Evolutionary conservation across 2,113 vertebrate species (phyloP).

Genomic region (Paralichthys olivaceus): DNA sequence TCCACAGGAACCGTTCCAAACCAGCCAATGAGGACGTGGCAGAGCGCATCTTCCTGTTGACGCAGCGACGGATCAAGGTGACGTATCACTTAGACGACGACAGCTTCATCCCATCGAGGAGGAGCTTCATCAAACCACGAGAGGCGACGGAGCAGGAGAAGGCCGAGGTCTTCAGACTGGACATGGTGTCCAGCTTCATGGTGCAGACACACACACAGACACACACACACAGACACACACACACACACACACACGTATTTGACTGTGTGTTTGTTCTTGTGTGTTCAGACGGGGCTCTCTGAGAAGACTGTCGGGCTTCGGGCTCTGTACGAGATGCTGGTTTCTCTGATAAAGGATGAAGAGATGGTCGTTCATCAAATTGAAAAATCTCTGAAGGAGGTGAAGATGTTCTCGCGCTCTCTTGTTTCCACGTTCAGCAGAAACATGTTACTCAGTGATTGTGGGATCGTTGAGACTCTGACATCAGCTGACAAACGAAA

Average conservation of each 20-base stretch:
- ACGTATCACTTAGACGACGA: constrained; percentile 85
- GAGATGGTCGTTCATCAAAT: constrained; percentile 68
- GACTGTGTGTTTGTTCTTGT: background rate
- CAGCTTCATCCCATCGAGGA: constrained; percentile 81
- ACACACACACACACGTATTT: background rate
- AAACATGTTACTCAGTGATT: background rate
- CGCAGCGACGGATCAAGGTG: constrained; percentile 81
- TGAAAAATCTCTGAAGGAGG: constrained; percentile 84
- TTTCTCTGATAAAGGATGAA: constrained; percentile 79
- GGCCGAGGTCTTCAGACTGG: constrained; percentile 68
- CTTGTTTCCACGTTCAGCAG: background rate
- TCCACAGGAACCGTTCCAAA: constrained; percentile 85
- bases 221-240: background rate
- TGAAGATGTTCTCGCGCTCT: constrained; percentile 44
- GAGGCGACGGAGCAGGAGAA: constrained; percentile 69
- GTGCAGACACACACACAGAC: constrained; percentile 5
- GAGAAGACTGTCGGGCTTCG: constrained; percentile 76
- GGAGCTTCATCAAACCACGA: constrained; percentile 81
- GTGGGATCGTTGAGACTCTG: background rate
- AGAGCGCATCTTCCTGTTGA: constrained; percentile 82
- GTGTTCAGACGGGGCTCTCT: constrained; percentile 82
- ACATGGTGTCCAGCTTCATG: constrained; percentile 85
- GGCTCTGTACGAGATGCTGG: constrained; percentile 78
- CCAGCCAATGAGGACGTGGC: constrained; percentile 86
- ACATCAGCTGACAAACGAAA: background rate